phyloP scores from a whole-genome alignment of 2,113 vertebrate species.

The Catagonus wagneri region DNA sequence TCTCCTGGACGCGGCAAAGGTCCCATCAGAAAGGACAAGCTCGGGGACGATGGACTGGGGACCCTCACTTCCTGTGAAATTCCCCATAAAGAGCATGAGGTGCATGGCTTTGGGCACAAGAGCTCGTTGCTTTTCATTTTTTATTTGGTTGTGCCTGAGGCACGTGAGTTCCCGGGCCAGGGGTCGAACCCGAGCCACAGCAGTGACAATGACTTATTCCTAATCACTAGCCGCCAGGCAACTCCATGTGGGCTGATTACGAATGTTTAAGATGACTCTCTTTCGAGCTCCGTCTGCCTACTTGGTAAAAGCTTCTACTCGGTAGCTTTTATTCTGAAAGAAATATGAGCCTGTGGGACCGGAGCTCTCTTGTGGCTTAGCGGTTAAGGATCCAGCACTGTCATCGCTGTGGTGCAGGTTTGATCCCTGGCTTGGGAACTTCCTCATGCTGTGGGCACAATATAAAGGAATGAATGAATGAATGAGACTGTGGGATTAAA shows the following conservation, averaged over 20 bases:
- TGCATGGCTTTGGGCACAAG: neutral
- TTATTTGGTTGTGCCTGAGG: too few species aligned
- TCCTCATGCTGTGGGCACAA: too few species aligned
- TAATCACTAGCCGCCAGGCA: too few species aligned
- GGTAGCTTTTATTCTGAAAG: neutral
- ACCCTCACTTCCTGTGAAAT: conserved; percentile 22
- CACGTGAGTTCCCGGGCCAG: too few species aligned
- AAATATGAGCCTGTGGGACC: neutral
- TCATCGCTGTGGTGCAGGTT: too few species aligned
- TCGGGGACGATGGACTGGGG: conserved; percentile 36
- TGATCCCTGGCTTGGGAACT: too few species aligned
- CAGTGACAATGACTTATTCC: too few species aligned
- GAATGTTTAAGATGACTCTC: neutral
- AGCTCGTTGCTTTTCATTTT: too few species aligned
- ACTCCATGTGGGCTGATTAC: neutral
- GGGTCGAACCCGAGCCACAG: too few species aligned
- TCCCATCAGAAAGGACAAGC: conserved; percentile 74
- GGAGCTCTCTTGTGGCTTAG: neutral
- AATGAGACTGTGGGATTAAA: neutral
- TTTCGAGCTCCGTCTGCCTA: neutral
- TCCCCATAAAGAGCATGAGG: conserved; percentile 52
- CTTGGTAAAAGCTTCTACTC: too few species aligned
- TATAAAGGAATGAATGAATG: too few species aligned
- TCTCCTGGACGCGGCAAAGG: conserved; percentile 71
- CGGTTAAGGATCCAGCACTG: too few species aligned